Percentiles rank a stretch among this genome's conserved stretches.
Evolutionary conservation across 2,888 invertebrate genomes (phyloP).

Genomic region (Chouioia cunea): DNA sequence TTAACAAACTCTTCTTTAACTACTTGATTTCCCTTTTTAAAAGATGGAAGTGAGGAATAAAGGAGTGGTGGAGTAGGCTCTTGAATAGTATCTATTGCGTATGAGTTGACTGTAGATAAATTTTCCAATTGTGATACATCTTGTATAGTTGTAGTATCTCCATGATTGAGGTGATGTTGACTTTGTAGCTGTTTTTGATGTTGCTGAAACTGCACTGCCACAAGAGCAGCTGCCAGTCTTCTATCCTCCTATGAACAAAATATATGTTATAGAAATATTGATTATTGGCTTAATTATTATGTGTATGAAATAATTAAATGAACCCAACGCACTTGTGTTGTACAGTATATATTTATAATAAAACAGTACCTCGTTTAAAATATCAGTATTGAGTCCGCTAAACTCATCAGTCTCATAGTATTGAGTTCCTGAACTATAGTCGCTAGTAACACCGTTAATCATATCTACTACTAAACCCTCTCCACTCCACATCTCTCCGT

Average conservation of each 20-base stretch:
- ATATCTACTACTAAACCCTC: slow-evolving; percentile 67
- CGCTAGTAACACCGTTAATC: slow-evolving; percentile 64
- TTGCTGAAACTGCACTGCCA: slow-evolving; percentile 74
- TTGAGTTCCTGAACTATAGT: slow-evolving; percentile 60
- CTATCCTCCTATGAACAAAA: slow-evolving; percentile 70
- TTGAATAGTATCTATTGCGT: slow-evolving; percentile 62
- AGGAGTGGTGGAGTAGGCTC: slow-evolving; percentile 59
- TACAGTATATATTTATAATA: slow-evolving; percentile 1
- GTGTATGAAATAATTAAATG: slow-evolving; percentile 14
- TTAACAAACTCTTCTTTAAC: slow-evolving; percentile 64
- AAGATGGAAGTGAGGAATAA: slow-evolving; percentile 59
- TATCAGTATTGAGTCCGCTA: too few species aligned
- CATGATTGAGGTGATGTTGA: slow-evolving; percentile 60
- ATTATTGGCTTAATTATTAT: not conserved
- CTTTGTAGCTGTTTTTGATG: slow-evolving; percentile 73
- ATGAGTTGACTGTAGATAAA: slow-evolving; percentile 61
- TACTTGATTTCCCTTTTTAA: slow-evolving; percentile 59
- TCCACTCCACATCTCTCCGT: slow-evolving; percentile 59
- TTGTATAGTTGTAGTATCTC: slow-evolving; percentile 57
- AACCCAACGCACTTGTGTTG: not conserved
- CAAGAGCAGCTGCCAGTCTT: slow-evolving; percentile 74
- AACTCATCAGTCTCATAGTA: slow-evolving; percentile 62
- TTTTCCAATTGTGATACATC: slow-evolving; percentile 62
- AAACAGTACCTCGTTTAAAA: slow-evolving; percentile 55
- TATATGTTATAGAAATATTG: not conserved